These are phyloP conservation scores for Triops cancriformis DNA, from an alignment of 1,140 invertebrate genomes.

Conservation along the genomic window DNA sequence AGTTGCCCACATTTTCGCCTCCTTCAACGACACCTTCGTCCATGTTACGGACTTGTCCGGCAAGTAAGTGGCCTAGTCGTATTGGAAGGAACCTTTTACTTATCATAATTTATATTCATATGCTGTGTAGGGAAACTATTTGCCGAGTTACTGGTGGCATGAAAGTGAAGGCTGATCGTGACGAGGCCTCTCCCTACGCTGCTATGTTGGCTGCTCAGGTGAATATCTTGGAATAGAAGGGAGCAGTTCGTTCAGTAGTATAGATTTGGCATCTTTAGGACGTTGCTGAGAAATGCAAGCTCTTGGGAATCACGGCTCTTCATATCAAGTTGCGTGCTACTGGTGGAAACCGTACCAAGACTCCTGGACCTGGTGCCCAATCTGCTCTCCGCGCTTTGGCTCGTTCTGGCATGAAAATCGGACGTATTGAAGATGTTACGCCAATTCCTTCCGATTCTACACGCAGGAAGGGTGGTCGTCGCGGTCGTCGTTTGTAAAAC, in stretches of 20 bases:
- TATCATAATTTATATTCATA: conserved; percentile 26
- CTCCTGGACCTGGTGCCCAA: conserved; percentile 96
- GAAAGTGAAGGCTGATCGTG: conserved; percentile 99
- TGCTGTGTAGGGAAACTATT: conserved; percentile 83
- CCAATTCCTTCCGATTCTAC: conserved; percentile 98
- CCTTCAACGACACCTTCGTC: conserved; percentile 99
- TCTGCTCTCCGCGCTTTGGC: conserved; percentile 94
- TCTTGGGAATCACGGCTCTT: conserved; percentile 90
- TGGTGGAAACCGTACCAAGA: conserved; percentile 96
- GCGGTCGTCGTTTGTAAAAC: conserved; percentile 93
- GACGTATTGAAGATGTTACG: conserved; percentile 98
- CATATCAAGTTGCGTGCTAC: conserved; percentile 98
- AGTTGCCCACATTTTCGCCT: conserved; percentile 98
- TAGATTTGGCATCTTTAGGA: conserved; percentile 58
- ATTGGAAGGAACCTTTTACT: background rate
- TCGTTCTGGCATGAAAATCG: conserved; percentile 98
- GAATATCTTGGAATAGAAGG: conserved; percentile 27
- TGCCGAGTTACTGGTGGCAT: conserved; percentile 97
- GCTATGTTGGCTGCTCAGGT: conserved; percentile 99
- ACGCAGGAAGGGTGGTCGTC: conserved; percentile 97
- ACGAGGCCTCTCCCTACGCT: conserved; percentile 98
- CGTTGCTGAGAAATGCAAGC: conserved; percentile 97
- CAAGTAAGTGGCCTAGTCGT: conserved; percentile 47
- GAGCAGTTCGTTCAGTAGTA: background rate
- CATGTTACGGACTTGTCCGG: conserved; percentile 99